These are phyloP conservation scores for Gambusia yucatana DNA, from an alignment of 2,797 vertebrate genomes.

Conservation along the genomic window DNA sequence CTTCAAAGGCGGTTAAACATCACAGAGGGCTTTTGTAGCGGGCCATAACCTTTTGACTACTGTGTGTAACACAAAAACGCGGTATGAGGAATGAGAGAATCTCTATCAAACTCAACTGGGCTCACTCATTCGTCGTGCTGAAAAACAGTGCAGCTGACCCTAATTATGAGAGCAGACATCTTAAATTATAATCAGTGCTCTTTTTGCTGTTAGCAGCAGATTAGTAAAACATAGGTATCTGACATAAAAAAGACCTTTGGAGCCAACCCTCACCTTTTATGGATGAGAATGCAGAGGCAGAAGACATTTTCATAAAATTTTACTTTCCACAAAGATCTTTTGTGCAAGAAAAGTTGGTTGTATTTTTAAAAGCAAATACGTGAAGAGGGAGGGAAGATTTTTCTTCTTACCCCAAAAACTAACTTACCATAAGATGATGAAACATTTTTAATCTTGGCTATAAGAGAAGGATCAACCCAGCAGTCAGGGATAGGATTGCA, in stretches of 20 bases:
- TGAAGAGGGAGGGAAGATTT: background rate
- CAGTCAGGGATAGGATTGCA: background rate
- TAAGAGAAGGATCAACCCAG: background rate
- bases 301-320: background rate
- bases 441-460: background rate
- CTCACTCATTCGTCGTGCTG: conserved; percentile 46
- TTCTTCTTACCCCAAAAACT: background rate
- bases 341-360: background rate
- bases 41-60: conserved; percentile 60
- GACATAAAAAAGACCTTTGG: background rate
- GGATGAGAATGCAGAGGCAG: background rate
- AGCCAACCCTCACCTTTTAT: background rate
- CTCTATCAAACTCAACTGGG: conserved; percentile 52
- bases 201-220: background rate
- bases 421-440: background rate
- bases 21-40: conserved; percentile 63
- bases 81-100: conserved; percentile 61
- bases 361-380: background rate
- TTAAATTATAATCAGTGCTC: background rate
- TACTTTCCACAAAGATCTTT: background rate
- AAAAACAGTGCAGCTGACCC: conserved; percentile 36
- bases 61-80: conserved; percentile 41
- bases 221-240: background rate
- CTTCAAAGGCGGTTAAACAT: conserved; percentile 78
- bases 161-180: background rate